phyloP scores from a whole-genome alignment of 2,888 invertebrate species.

The Rotaria socialis region DNA sequence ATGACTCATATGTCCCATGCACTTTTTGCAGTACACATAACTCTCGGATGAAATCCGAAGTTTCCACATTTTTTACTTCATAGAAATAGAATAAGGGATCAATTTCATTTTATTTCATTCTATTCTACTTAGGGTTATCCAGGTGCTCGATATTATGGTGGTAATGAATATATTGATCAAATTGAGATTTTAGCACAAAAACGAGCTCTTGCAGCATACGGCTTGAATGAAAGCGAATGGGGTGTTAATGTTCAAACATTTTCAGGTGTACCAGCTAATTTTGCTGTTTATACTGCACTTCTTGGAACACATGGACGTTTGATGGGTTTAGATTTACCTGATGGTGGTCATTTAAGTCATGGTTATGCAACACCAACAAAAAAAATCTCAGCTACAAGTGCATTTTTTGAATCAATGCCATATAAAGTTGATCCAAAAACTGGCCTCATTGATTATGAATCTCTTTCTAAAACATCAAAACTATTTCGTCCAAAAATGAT shows the following conservation, averaged over 20 bases:
- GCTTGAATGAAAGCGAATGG: constrained; percentile 78
- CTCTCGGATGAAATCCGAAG: too few relatives aligned
- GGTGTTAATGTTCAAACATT: constrained; percentile 94
- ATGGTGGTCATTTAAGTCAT: constrained; percentile 79
- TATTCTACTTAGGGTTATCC: not conserved
- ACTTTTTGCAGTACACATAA: too few relatives aligned
- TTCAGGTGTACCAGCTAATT: constrained; percentile 91
- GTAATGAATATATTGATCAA: constrained; percentile 90
- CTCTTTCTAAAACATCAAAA: constrained; percentile 73
- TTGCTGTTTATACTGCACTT: constrained; percentile 84
- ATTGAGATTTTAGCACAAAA: constrained; percentile 83
- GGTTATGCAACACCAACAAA: constrained; percentile 83
- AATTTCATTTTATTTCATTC: too few relatives aligned
- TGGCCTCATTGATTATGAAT: constrained; percentile 87
- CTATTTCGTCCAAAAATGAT: constrained; percentile 87
- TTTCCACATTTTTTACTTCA: too few relatives aligned
- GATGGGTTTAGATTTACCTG: constrained; percentile 87
- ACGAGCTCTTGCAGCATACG: constrained; percentile 77
- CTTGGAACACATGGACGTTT: constrained; percentile 84
- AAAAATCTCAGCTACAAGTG: constrained; percentile 90
- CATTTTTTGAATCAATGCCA: constrained; percentile 97
- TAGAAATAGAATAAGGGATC: too few relatives aligned
- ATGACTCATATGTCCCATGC: too few relatives aligned
- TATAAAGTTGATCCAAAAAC: constrained; percentile 77
- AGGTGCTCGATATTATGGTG: constrained; percentile 80